Evolutionary conservation across 2,888 invertebrate genomes (phyloP), one percentile per base, ranked within the genome.

Genomic region (Venustoraphidia nigricollis): DNA sequence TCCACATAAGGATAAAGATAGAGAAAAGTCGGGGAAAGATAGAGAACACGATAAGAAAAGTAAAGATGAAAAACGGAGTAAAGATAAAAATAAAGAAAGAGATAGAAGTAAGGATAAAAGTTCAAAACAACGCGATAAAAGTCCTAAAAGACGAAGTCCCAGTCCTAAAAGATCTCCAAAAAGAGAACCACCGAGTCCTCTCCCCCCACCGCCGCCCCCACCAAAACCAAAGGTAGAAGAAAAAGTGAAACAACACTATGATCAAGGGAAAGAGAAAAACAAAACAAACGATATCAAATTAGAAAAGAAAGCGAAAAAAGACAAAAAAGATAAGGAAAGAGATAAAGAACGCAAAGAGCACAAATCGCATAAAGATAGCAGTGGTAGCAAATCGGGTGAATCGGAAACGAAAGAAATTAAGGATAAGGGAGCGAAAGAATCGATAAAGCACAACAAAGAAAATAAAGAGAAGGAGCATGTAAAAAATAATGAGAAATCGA

Each of bases 311-410:
- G 58, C 61, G 5, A 76, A 72, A 47, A 73, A 69, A 57, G 81
- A 76, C 52, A 77, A 77, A 57, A 75, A 78, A 59, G 77, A 76
- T 46, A 77, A 79, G 59, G 76, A 77, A 43, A 68, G 72, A 56
- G 76, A 77, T 48, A 77, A 76, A 60, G 81, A 80, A 46, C 72
- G 77, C 52, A 63, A 62, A 56, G 60, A 62, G 55, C 60, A 60
- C 40, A 66, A 65, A 53, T 59, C 61, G 50, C 60, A 59, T 45
- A 60, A 60, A 45, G 63, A 63, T 14, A 58, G 56, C 47, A 56
- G 55, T 48, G 55, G 58, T 37, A 49, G 50, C 53, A 53, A 46
- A 49, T 11, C 56, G 59, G 50, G 49, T 50, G 39, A 52, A 54
- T 45, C 55, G 51, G 49, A 54, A 49, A 52, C 52, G 51, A 50